Base-by-base conservation (phyloP, 1,140 invertebrate genomes). In the Zelostemma sp. region DNA sequence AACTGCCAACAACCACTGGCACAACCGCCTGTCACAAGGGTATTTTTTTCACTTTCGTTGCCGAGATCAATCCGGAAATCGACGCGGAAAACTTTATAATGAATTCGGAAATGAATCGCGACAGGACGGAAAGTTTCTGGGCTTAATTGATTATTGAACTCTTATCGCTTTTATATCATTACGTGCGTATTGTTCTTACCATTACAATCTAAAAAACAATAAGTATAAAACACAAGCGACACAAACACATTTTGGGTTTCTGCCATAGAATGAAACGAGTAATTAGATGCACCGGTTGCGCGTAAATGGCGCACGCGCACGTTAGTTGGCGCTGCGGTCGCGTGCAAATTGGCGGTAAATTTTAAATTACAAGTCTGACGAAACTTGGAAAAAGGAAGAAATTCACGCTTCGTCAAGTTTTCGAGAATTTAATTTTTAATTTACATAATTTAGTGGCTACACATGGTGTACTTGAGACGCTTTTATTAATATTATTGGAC, bases 1-100 rank as follows among this genome's bases (percentile, higher is more conserved):
- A n/a, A n/a, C n/a, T n/a, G 11, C 5, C 35, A 38, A 41, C 40
- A 41, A 41, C 40, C 40, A 41, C 40, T 41, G 14, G 1, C 15
- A n/a, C 14, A 41, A 41, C 40, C 40, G 40, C 40, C 40, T 41
- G 40, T 41, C 40, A 41, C 40, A 41, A 41, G 40, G 14, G 15
- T 15, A 41, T 41, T 41, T 41, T 3, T 15, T 6, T 41, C 12
- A 15, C 3, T 41, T 41, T 41, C 40, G 40, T 41, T 15, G 40
- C 5, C 14, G 14, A 6, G 14, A 38, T 38, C 35, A 38, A 41
- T 41, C 8, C 5, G 1, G 1, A 12, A 41, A 15, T 12, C 14
- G 14, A 6, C 40, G 35, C 35, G 35, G 35, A 9, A 38, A 38
- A 41, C 14, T 41, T 41, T 12, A 15, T 12, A 11, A 38, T 11